Evolutionary conservation across 1,140 invertebrate species (phyloP).

Genomic region (Hormaphis cornu): DNA sequence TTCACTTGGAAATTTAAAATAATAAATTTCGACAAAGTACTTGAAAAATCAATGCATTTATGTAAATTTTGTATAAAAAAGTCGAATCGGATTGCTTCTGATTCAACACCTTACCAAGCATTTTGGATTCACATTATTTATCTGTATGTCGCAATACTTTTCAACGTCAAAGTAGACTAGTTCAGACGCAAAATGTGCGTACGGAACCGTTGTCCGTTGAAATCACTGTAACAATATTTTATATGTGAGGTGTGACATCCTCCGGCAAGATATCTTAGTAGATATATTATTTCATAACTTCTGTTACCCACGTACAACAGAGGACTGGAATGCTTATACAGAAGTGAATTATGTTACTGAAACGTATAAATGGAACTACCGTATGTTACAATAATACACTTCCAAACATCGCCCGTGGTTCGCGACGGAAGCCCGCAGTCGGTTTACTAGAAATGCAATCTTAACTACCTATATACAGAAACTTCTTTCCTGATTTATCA

Average conservation of each 20-base stretch:
- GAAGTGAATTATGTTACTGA: slow-evolving; percentile 1
- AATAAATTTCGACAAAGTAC: too few species aligned
- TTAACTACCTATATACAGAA: not conserved
- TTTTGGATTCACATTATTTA: too few species aligned
- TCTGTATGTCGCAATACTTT: too few species aligned
- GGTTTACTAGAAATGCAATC: not conserved
- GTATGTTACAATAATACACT: not conserved
- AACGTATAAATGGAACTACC: slow-evolving; percentile 7
- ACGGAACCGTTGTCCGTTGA: too few species aligned
- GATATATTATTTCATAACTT: not conserved
- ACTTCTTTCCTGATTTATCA: slow-evolving; percentile 1
- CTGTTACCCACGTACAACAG: not conserved
- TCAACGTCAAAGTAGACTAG: too few species aligned
- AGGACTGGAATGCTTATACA: too few species aligned
- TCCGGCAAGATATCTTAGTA: not conserved
- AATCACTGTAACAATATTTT: not conserved
- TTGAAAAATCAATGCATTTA: too few species aligned
- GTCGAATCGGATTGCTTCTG: too few species aligned
- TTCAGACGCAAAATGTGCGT: too few species aligned
- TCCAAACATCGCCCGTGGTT: not conserved
- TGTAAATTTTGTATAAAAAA: too few species aligned
- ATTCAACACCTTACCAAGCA: too few species aligned
- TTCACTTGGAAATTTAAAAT: too few species aligned
- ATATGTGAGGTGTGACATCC: not conserved
- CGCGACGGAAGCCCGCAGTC: not conserved